Evolutionary conservation across 2,888 invertebrate species (phyloP).

Genomic region (Scelioninae gen. 1): DNA sequence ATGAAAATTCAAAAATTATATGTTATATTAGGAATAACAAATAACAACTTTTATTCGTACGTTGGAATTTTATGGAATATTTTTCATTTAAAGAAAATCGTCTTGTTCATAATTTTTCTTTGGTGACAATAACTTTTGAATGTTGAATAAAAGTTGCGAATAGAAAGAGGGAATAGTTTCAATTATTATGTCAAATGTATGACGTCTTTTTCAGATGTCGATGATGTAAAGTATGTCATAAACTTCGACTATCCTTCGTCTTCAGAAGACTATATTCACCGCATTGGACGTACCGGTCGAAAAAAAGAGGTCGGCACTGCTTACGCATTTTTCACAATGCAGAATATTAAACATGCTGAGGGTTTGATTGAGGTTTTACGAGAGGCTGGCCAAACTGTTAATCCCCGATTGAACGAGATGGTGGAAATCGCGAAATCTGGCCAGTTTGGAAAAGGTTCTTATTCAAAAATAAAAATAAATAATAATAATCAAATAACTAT

Average conservation of each 20-base stretch:
- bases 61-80: not conserved
- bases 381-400: constrained; percentile 94
- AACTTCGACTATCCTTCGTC: constrained; percentile 98
- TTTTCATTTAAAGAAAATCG: not conserved
- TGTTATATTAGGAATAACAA: no score
- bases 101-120: not conserved
- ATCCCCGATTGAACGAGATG: constrained; percentile 93
- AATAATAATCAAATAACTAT: no score
- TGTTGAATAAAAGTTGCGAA: constrained; percentile 5
- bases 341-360: constrained; percentile 94
- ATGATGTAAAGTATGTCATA: constrained; percentile 97
- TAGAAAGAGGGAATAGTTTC: not conserved
- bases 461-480: not conserved
- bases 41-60: not conserved
- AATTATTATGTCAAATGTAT: not conserved
- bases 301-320: constrained; percentile 95
- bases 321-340: constrained; percentile 96
- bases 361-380: constrained; percentile 94
- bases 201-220: constrained; percentile 90
- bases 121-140: not conserved
- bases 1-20: no score
- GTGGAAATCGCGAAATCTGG: constrained; percentile 83
- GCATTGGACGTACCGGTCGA: constrained; percentile 96
- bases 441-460: constrained; percentile 79
- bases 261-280: constrained; percentile 97